Evolutionary conservation across 1,140 invertebrate species (phyloP).

Genomic region (Grapholita molesta): DNA sequence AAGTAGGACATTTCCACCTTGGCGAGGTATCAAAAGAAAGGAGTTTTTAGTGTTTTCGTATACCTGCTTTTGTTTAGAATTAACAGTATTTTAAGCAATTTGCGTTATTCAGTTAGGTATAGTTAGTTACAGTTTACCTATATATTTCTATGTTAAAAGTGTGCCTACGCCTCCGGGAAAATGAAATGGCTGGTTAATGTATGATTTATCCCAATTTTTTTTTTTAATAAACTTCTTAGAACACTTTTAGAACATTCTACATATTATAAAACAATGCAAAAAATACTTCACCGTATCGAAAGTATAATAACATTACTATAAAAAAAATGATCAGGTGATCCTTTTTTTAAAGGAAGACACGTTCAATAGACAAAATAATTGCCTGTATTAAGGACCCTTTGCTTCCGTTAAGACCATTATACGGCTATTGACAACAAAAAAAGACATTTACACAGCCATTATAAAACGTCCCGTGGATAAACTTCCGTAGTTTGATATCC

Average conservation of each 20-base stretch:
- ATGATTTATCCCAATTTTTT: too few relatives aligned
- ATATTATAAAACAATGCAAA: too few relatives aligned
- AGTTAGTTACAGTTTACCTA: not conserved
- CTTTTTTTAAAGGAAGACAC: not conserved
- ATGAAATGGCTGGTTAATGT: too few relatives aligned
- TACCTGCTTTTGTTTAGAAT: not conserved
- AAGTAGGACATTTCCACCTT: conserved; percentile 28
- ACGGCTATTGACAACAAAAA: not conserved
- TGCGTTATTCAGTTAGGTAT: not conserved
- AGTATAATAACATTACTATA: not conserved
- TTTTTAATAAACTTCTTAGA: too few relatives aligned
- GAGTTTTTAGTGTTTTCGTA: conserved; percentile 23
- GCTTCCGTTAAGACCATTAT: not conserved
- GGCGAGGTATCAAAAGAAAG: not conserved
- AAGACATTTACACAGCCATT: not conserved
- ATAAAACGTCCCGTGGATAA: not conserved
- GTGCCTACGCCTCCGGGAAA: too few relatives aligned
- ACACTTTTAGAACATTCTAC: too few relatives aligned
- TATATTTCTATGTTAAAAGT: too few relatives aligned
- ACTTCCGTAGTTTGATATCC: not conserved
- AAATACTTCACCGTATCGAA: not conserved
- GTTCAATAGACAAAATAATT: not conserved
- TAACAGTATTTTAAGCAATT: not conserved
- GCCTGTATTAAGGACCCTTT: not conserved
- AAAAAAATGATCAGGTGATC: not conserved